Evolutionary conservation across 35 echinoderm and acorn worm species (phyloP).

Genomic region (Amphiura filiformis): DNA sequence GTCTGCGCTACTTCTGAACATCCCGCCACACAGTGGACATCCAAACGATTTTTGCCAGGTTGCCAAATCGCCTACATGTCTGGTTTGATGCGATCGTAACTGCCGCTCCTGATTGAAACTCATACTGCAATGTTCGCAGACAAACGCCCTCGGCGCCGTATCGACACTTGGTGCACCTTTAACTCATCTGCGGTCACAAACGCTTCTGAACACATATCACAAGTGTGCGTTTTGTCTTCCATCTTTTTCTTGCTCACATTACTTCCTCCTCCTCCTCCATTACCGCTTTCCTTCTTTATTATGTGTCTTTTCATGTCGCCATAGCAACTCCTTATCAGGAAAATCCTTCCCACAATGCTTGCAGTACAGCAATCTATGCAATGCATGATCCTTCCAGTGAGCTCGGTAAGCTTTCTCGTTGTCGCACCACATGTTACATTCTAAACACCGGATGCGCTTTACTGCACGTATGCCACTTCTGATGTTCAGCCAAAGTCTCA

Average conservation of each 20-base stretch:
- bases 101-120: background rate
- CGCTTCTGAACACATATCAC: background rate
- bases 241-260: background rate
- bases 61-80: background rate
- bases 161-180: background rate
- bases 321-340: background rate
- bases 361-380: background rate
- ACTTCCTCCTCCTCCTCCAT: background rate
- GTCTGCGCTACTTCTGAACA: background rate
- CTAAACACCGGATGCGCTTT: background rate
- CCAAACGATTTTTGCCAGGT: conserved; percentile 3
- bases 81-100: background rate
- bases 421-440: background rate
- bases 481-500: background rate
- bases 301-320: background rate
- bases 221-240: background rate
- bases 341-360: background rate
- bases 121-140: background rate
- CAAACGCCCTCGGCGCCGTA: background rate
- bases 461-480: background rate
- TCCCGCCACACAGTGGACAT: background rate
- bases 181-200: background rate
- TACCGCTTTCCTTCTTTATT: background rate
- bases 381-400: background rate
- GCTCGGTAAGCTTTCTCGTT: background rate